Conservation (phyloP, 1,140 invertebrate species). For the Drosophila ficusphila region DNA sequence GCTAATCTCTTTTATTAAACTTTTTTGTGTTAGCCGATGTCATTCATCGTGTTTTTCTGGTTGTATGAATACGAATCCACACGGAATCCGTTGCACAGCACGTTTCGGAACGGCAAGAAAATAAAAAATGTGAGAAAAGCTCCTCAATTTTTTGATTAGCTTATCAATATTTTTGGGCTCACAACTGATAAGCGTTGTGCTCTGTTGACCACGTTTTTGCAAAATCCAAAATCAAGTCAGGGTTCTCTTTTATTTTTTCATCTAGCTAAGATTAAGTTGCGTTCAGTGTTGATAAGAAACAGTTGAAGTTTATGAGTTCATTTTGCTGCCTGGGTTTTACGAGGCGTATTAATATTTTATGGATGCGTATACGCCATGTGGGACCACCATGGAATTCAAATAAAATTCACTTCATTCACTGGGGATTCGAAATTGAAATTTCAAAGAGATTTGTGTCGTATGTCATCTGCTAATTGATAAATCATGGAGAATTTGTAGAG, state of each 20-base stretch:
- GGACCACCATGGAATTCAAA: not conserved
- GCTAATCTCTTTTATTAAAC: constrained; percentile 42
- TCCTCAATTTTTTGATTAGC: constrained; percentile 1
- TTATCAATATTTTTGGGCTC: constrained; percentile 26
- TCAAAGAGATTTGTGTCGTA: constrained; percentile 13
- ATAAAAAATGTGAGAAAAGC: not conserved
- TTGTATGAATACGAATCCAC: constrained; percentile 18
- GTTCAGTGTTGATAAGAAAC: constrained; percentile 19
- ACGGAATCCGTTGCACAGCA: constrained; percentile 22
- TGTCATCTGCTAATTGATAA: constrained; percentile 51
- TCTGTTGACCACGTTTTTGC: constrained; percentile 27
- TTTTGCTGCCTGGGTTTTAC: not conserved
- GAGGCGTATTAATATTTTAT: constrained; percentile 22
- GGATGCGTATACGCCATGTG: constrained; percentile 22
- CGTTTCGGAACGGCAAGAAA: constrained; percentile 24
- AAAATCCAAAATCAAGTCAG: constrained; percentile 28
- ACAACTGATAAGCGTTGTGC: constrained; percentile 13
- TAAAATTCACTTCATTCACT: constrained; percentile 5
- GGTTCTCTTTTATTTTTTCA: constrained; percentile 16
- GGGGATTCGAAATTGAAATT: constrained; percentile 9
- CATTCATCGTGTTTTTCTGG: constrained; percentile 69
- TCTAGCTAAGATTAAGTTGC: constrained; percentile 18
- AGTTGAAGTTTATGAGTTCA: constrained; percentile 4
- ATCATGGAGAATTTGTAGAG: constrained; percentile 31
- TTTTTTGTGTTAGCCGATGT: constrained; percentile 22